These are phyloP conservation scores for Gnathonemus longibarbis DNA, from an alignment of 2,113 vertebrate species.

Conservation along the genomic window DNA sequence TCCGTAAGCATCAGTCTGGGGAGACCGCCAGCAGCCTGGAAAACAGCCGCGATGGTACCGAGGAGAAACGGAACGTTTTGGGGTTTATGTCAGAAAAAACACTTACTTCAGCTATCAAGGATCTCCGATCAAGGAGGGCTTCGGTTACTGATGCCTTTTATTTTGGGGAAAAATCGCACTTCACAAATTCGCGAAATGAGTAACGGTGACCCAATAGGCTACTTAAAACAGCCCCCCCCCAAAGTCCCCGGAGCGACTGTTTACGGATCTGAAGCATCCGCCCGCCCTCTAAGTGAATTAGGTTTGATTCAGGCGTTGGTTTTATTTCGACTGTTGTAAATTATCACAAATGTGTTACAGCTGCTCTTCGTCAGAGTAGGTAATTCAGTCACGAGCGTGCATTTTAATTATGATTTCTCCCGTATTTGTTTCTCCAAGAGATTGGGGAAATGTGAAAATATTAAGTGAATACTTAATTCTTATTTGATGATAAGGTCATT, in stretches of 20 bases:
- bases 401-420: neutral
- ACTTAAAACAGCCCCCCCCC: neutral
- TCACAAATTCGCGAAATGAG: neutral
- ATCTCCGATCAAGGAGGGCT: neutral
- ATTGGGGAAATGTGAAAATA: neutral
- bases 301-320: neutral
- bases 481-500: neutral
- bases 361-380: neutral
- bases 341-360: neutral
- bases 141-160: neutral
- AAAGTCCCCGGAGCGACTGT: neutral
- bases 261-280: neutral
- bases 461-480: neutral
- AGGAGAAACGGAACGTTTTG: neutral
- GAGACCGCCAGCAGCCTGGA: neutral
- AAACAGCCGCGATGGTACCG: neutral
- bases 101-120: neutral
- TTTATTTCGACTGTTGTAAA: neutral
- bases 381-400: neutral
- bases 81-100: neutral
- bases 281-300: neutral
- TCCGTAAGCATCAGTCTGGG: neutral
- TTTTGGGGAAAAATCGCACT: neutral
- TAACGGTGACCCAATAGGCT: neutral
- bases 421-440: neutral